Base-by-base conservation (phyloP, 2,888 invertebrate species). In the Buathra laborator region DNA sequence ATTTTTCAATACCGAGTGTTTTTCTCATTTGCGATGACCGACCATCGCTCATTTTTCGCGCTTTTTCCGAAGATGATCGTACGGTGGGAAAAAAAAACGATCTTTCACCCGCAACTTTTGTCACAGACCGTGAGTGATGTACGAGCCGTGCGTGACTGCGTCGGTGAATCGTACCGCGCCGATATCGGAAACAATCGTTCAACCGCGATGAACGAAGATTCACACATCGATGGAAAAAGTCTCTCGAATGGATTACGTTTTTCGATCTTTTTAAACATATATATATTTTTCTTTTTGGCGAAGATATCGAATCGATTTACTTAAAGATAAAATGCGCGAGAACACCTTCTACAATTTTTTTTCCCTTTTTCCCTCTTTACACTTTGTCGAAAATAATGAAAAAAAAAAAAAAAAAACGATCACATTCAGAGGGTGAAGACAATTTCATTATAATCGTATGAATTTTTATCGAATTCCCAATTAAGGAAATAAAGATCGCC, bases 381-480 rank as follows among this genome's bases (percentile, higher is more conserved):
- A 37, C 9, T 37, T 37, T 7, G 5, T 7, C 7, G 37, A 37
- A 37, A 9, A 37, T 37, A 5, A 37, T 9, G 2, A 1, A 37
- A 7, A 7, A 37, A 7, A 7, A 37, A 7, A 7, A 0, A 19
- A 62, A 24, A 24, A 2, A 24, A 24, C 24, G 24, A 24, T 24
- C 1, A 2, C 2, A 24, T 24, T 24, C 2, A 24, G 24, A 24
- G 24, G 24, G 24, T 24, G 19, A 24, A 19, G 46, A 14, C 4
- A 43, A 56, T 86, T 86, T 72, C 14, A n/a, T 72, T 44, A 37
- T 59, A 67, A 85, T 87, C 86, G 87, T 81, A 86, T 88, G 87
- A 89, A 90, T 90, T 90, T 90, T 89, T 87, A 91, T 90, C 87
- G 85, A 66, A 85, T 78, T 85, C 90, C 88, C 89, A 89, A 77